Percentiles rank a stretch among this genome's conserved stretches.
These are phyloP conservation scores for Micrastur ruficollis DNA, from an alignment of 2,797 vertebrate species.

Conservation along the genomic window DNA sequence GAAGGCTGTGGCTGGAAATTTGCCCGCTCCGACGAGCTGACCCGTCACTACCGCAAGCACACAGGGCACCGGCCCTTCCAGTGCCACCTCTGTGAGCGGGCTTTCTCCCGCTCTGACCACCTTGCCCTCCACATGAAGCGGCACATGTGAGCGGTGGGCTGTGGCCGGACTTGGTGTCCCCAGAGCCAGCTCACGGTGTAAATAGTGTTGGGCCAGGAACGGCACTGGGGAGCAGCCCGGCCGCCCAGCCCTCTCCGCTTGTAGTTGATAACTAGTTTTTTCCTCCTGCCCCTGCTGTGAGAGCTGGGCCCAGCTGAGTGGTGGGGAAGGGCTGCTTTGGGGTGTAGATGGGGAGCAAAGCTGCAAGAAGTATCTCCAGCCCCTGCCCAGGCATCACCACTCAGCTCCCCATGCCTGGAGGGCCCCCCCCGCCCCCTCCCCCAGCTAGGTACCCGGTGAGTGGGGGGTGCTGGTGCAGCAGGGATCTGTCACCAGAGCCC, in stretches of 20 bases:
- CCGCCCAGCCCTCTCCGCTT: constrained; percentile 7
- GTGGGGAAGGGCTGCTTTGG: constrained; percentile 5
- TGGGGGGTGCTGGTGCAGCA: not conserved
- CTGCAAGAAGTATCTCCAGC: not conserved
- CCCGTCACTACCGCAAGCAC: constrained; percentile 92
- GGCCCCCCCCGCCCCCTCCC: too few relatives aligned
- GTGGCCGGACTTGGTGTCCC: not conserved
- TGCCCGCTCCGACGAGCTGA: constrained; percentile 89
- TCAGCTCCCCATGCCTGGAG: not conserved
- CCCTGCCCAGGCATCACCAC: not conserved
- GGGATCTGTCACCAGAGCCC: not conserved
- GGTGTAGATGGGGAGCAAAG: not conserved
- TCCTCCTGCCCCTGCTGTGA: not conserved
- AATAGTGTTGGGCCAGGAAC: not conserved
- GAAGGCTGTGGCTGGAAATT: constrained; percentile 96
- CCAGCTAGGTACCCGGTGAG: not conserved
- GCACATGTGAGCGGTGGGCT: constrained; percentile 80
- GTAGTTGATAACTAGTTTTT: constrained; percentile 44
- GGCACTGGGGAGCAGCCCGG: constrained; percentile 8
- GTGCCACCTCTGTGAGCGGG: constrained; percentile 90
- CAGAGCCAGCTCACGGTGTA: constrained; percentile 30
- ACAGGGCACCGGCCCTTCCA: constrained; percentile 91
- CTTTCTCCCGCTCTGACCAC: constrained; percentile 91
- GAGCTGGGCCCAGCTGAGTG: not conserved
- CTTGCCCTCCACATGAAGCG: constrained; percentile 95